Evolutionary conservation across 2,888 invertebrate species (phyloP).

Genomic region (Leucozona laternaria): DNA sequence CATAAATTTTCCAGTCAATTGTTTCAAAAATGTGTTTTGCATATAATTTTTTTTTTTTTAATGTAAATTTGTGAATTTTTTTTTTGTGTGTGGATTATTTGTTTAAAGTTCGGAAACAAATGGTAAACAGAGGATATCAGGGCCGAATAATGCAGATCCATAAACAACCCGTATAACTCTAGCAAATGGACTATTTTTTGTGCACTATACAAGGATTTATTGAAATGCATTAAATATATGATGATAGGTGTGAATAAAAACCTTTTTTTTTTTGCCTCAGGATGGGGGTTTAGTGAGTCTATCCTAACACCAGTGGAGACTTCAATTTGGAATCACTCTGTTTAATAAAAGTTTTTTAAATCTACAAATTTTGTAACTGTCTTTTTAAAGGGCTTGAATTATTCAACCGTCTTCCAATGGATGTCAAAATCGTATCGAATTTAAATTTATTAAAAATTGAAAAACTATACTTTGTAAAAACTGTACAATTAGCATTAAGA

Average conservation of each 20-base stretch:
- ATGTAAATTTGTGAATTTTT: not conserved
- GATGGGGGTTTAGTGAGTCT: not conserved
- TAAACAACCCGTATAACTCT: constrained; percentile 1
- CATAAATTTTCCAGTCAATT: constrained; percentile 74
- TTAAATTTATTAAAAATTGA: too few relatives aligned
- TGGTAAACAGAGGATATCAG: constrained; percentile 1
- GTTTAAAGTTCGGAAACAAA: constrained; percentile 10
- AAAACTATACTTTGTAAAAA: too few relatives aligned
- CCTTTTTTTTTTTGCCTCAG: not conserved
- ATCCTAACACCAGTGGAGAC: not conserved
- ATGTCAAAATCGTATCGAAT: too few relatives aligned
- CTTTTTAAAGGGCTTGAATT: too few relatives aligned
- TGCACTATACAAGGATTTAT: constrained; percentile 12
- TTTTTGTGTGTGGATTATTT: not conserved
- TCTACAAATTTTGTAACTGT: too few relatives aligned
- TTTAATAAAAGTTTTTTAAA: not conserved
- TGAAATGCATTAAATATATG: constrained; percentile 9
- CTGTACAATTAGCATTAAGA: too few relatives aligned
- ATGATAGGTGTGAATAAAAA: not conserved
- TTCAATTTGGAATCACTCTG: not conserved
- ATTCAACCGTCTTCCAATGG: too few relatives aligned
- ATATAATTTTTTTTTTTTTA: constrained; percentile 36
- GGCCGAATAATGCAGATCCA: constrained; percentile 2
- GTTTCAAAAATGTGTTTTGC: constrained; percentile 67
- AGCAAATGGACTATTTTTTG: constrained; percentile 4